Evolutionary conservation across 2,797 vertebrate species (phyloP).

Genomic region (Gila robusta): DNA sequence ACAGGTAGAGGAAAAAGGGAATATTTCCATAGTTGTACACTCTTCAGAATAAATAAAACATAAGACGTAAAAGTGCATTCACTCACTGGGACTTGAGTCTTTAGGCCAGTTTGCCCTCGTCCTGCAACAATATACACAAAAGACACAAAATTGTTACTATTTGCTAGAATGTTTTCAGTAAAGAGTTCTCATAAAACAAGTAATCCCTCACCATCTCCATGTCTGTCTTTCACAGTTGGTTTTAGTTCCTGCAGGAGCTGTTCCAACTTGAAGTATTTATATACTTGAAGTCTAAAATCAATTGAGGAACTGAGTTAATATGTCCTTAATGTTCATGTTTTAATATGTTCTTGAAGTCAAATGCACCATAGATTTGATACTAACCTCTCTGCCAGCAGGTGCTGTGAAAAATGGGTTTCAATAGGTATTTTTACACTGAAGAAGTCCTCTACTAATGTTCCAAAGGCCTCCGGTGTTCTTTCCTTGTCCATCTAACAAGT

Average conservation of each 20-base stretch:
- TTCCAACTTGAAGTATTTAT: conserved; percentile 79
- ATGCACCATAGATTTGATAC: conserved; percentile 48
- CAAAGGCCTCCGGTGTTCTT: conserved; percentile 48
- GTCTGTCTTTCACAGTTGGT: conserved; percentile 50
- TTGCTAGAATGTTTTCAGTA: neutral
- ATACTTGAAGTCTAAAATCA: conserved; percentile 77
- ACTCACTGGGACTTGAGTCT: conserved; percentile 33
- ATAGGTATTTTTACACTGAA: conserved; percentile 74
- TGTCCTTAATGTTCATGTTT: neutral
- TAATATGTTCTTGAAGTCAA: neutral
- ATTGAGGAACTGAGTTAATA: neutral
- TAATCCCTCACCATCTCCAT: conserved; percentile 45
- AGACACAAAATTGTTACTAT: neutral
- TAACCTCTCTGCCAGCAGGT: conserved; percentile 76
- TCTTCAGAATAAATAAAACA: conserved; percentile 3
- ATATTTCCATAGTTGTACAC: neutral
- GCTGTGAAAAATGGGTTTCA: conserved; percentile 70
- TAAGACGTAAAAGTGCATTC: neutral
- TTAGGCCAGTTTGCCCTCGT: neutral
- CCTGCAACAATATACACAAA: conserved; percentile 8
- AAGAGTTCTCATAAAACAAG: neutral
- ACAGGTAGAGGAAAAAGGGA: conserved; percentile 51
- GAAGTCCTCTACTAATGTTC: conserved; percentile 75
- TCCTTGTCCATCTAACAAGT: conserved; percentile 58
- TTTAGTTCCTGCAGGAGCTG: conserved; percentile 74